A percentile compares a stretch with the other conserved stretches of the same genome.
Conservation (phyloP, 2,888 invertebrate genomes). For the Agrilus mali region DNA sequence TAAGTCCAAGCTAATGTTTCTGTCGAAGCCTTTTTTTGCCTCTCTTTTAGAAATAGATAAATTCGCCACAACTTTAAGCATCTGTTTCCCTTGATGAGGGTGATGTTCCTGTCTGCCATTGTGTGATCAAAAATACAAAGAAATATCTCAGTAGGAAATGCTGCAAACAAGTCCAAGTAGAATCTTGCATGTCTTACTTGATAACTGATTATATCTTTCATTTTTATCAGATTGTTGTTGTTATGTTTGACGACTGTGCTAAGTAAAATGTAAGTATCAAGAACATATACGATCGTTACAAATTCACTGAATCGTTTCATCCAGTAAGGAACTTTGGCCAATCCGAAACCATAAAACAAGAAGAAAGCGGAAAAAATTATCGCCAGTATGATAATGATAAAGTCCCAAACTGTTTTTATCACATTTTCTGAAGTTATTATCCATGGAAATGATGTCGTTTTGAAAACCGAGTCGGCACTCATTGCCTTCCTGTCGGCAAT, state of each 20-base stretch:
- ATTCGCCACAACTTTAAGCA: constrained; percentile 12
- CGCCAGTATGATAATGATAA: constrained; percentile 6
- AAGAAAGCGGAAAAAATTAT: constrained; percentile 2
- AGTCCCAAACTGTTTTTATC: constrained; percentile 6
- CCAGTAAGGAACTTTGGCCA: background rate
- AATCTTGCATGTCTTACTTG: constrained; percentile 7
- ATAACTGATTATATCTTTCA: constrained; percentile 8
- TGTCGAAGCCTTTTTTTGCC: constrained; percentile 5
- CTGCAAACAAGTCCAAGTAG: constrained; percentile 9
- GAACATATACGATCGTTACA: constrained; percentile 6
- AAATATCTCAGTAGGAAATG: constrained; percentile 12
- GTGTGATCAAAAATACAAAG: constrained; percentile 6
- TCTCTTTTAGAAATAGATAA: constrained; percentile 3
- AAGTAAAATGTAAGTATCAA: constrained; percentile 11
- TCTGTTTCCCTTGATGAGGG: constrained; percentile 10
- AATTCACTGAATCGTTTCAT: constrained; percentile 2
- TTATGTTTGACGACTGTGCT: constrained; percentile 10
- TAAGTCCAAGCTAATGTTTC: constrained; percentile 6
- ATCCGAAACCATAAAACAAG: constrained; percentile 10
- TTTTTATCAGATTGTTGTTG: constrained; percentile 4
- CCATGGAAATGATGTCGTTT: constrained; percentile 12
- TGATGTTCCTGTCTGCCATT: constrained; percentile 2
- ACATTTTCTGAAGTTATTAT: constrained; percentile 11
- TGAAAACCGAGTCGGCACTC: constrained; percentile 12
- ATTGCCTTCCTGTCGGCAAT: constrained; percentile 11